Conservation (phyloP, 2,797 vertebrate genomes). For the Rhadinocentrus ornatus region DNA sequence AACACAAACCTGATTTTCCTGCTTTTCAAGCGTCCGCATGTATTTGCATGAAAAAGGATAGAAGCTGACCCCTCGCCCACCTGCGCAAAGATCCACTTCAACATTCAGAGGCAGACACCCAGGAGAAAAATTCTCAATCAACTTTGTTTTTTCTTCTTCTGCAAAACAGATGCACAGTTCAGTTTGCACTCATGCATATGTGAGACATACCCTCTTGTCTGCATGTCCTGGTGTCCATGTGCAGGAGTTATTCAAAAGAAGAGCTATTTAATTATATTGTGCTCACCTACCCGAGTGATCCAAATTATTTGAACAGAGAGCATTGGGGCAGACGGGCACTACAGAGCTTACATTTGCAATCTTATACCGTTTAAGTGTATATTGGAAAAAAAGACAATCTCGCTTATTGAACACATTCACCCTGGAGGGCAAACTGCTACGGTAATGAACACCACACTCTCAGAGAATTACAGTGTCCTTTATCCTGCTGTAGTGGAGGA, state of each 20-base stretch:
- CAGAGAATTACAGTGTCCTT: slow-evolving; percentile 92
- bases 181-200: slow-evolving; percentile 2
- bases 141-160: slow-evolving; percentile 12
- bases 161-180: slow-evolving; percentile 19
- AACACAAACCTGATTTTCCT: slow-evolving; percentile 32
- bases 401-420: slow-evolving; percentile 88
- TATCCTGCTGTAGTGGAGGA: slow-evolving; percentile 85
- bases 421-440: slow-evolving; percentile 88
- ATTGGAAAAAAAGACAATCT: slow-evolving; percentile 87
- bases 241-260: slow-evolving; percentile 73
- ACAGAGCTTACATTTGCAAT: slow-evolving; percentile 82
- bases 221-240: slow-evolving; percentile 60
- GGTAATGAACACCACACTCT: slow-evolving; percentile 92
- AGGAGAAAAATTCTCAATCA: slow-evolving; percentile 46
- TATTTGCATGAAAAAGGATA: slow-evolving; percentile 47
- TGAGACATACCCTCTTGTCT: slow-evolving; percentile 24
- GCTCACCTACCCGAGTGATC: slow-evolving; percentile 81
- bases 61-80: slow-evolving; percentile 31
- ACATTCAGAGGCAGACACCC: slow-evolving; percentile 31
- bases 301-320: slow-evolving; percentile 82
- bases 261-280: slow-evolving; percentile 81
- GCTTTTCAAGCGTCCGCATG: slow-evolving; percentile 33
- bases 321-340: slow-evolving; percentile 79
- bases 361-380: slow-evolving; percentile 85
- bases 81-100: slow-evolving; percentile 53